phyloP scores from a whole-genome alignment of 2,888 invertebrate genomes.

The Conomelus anceps region DNA sequence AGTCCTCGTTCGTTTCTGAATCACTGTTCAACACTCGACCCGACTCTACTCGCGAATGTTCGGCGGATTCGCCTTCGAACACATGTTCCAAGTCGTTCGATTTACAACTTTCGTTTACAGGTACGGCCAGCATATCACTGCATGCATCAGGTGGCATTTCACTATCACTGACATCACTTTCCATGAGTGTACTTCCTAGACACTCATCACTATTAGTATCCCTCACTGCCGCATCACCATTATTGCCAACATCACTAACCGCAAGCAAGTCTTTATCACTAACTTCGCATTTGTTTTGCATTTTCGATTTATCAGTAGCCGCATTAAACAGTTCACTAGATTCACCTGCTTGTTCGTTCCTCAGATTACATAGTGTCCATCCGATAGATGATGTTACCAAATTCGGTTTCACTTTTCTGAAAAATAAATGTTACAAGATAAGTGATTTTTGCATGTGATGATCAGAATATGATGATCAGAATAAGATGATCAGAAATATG shows the following conservation, averaged over 20 bases:
- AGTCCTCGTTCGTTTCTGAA: not conserved
- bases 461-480: not conserved
- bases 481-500: too few relatives aligned
- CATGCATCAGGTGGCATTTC: not conserved
- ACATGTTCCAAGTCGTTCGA: not conserved
- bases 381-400: not conserved
- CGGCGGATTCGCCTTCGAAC: not conserved
- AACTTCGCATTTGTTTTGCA: not conserved
- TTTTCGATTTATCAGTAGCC: not conserved
- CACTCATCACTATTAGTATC: slow-evolving; percentile 3
- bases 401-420: not conserved
- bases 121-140: not conserved
- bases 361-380: not conserved
- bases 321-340: too few relatives aligned
- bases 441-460: not conserved
- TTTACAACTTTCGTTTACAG: not conserved
- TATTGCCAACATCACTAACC: slow-evolving; percentile 7
- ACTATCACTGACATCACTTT: not conserved
- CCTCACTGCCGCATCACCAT: slow-evolving; percentile 3
- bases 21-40: not conserved
- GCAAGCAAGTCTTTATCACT: not conserved
- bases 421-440: not conserved
- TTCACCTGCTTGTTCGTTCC: not conserved
- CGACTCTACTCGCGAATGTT: not conserved
- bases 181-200: too few relatives aligned